Evolutionary conservation across 2,888 invertebrate genomes (phyloP).

Genomic region (Drosophila merina): DNA sequence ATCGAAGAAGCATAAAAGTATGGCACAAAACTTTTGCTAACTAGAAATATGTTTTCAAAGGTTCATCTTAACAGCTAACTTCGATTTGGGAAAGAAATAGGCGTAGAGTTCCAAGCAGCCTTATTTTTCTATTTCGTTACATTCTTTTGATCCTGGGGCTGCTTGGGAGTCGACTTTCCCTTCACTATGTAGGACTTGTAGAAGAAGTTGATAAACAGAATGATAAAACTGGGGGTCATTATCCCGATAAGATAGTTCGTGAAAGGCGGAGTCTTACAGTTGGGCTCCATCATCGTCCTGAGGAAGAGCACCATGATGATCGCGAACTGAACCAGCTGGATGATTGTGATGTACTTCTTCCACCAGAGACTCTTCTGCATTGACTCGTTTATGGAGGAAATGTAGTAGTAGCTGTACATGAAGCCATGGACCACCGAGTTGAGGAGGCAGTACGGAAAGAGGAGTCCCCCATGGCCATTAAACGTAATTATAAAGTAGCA

Average conservation of each 20-base stretch:
- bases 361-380: not conserved
- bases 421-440: not conserved
- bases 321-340: not conserved
- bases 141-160: not conserved
- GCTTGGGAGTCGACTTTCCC: not conserved
- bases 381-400: not conserved
- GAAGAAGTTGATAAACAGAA: not conserved
- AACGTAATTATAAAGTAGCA: not conserved
- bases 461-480: not conserved
- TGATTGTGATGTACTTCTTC: slow-evolving; percentile 2
- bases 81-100: too few species aligned
- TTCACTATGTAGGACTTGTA: not conserved
- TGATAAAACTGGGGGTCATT: not conserved
- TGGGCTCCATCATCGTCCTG: not conserved
- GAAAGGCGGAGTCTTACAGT: not conserved
- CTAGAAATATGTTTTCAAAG: too few species aligned
- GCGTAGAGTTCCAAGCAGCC: too few species aligned
- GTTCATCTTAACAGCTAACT: too few species aligned
- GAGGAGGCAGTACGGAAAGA: not conserved
- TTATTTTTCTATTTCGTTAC: too few species aligned
- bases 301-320: not conserved
- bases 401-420: not conserved
- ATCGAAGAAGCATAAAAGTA: too few species aligned
- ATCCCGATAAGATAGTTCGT: not conserved
- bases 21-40: too few species aligned